Conservation (phyloP, 2,797 vertebrate genomes). For the Pangasius mekongensis region DNA sequence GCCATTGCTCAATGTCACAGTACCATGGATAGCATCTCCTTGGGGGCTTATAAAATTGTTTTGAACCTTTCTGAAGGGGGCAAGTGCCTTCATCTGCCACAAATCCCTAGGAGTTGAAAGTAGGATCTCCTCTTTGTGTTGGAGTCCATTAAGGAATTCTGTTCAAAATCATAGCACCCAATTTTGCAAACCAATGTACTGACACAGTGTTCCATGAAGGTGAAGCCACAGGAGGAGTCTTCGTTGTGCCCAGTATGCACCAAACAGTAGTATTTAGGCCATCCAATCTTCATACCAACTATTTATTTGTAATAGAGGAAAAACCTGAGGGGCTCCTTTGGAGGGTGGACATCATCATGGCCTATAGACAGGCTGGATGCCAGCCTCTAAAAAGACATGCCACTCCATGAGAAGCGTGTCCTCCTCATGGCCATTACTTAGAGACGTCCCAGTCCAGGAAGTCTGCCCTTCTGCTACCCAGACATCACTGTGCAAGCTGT, state of each 20-base stretch:
- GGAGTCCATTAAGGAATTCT: neutral
- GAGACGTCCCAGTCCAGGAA: neutral
- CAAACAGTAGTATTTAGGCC: neutral
- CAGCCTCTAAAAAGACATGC: neutral
- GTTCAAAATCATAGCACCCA: neutral
- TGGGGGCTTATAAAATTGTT: neutral
- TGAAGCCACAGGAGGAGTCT: neutral
- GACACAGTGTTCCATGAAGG: neutral
- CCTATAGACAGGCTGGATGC: neutral
- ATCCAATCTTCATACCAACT: neutral
- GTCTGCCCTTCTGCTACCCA: neutral
- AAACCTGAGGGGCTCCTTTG: neutral
- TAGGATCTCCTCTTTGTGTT: neutral
- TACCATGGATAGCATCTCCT: neutral
- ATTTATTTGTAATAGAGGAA: neutral
- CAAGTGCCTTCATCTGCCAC: neutral
- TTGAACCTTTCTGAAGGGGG: neutral
- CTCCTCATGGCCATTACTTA: neutral
- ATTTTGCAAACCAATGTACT: neutral
- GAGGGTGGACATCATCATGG: neutral
- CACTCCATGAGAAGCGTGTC: neutral
- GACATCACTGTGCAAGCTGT: neutral
- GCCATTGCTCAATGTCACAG: neutral
- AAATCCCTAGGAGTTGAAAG: neutral
- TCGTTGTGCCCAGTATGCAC: neutral